Evolutionary conservation across 2,888 invertebrate genomes (phyloP).

Genomic region (Ichneumoninae sp.): DNA sequence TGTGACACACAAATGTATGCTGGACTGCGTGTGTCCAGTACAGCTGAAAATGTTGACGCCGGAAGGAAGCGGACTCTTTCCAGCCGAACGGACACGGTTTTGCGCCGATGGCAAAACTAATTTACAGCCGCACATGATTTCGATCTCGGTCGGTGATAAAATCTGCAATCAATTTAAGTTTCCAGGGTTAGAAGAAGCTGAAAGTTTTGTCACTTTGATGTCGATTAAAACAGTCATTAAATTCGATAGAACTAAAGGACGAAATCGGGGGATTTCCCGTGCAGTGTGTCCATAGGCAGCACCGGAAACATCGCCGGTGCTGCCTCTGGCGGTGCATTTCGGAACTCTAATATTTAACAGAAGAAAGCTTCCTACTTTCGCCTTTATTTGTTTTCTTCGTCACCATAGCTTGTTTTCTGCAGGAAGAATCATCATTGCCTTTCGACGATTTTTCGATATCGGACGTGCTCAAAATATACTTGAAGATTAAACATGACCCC

Average conservation of each 20-base stretch:
- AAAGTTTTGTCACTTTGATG: background rate
- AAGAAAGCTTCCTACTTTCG: background rate
- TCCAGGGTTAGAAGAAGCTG: no score
- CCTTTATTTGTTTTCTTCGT: background rate
- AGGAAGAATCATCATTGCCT: background rate
- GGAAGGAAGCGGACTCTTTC: background rate
- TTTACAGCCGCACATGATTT: background rate
- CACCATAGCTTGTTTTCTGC: background rate
- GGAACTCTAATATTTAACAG: background rate
- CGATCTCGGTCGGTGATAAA: no score
- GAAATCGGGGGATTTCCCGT: background rate
- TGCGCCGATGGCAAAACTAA: background rate
- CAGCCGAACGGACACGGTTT: background rate
- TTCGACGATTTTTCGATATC: background rate
- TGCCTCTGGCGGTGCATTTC: background rate
- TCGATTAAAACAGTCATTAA: background rate
- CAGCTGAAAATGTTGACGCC: constrained; percentile 1
- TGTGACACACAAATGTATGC: background rate
- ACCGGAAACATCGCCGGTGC: background rate
- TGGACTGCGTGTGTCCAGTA: background rate
- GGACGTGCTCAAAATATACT: background rate
- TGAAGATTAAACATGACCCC: background rate
- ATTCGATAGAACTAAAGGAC: background rate
- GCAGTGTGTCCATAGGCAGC: background rate
- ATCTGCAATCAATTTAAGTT: no score